phyloP scores from a whole-genome alignment of 1,140 invertebrate species.

The Brachionus calyciflorus region DNA sequence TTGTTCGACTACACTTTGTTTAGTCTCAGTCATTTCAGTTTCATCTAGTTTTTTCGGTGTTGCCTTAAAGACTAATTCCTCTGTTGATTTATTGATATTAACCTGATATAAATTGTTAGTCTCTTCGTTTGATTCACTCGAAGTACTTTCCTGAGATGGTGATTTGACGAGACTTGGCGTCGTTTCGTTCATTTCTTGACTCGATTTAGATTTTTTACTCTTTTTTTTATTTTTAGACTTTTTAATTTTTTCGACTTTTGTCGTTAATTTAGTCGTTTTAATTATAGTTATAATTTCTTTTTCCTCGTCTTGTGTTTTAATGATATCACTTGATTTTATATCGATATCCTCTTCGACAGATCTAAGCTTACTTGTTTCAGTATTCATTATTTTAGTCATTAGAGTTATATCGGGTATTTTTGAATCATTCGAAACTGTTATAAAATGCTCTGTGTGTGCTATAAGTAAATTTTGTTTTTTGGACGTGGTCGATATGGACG shows the following conservation, averaged over 20 bases:
- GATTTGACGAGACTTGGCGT: not conserved
- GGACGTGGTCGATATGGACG: not conserved
- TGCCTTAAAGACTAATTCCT: constrained; percentile 14
- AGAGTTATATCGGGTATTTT: not conserved
- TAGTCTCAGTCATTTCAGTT: not conserved
- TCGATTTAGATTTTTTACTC: not conserved
- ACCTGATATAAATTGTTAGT: not conserved
- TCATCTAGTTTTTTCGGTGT: not conserved
- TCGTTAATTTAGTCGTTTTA: constrained; percentile 29
- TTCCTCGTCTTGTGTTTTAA: not conserved
- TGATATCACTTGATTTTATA: not conserved
- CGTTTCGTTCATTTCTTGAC: not conserved
- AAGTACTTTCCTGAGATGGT: not conserved
- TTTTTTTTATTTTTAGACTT: constrained; percentile 28
- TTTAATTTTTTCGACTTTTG: constrained; percentile 6
- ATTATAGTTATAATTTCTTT: constrained; percentile 27
- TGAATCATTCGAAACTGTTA: not conserved
- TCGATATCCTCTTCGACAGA: constrained; percentile 1
- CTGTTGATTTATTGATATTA: constrained; percentile 31
- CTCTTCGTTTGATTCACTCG: not conserved
- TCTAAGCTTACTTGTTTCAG: not conserved
- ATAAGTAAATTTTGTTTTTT: not conserved
- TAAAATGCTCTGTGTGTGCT: not conserved
- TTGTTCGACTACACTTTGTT: not conserved
- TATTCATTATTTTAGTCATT: not conserved